These are phyloP conservation scores for Crocuta crocuta DNA, from an alignment of 2,113 vertebrate genomes.

Conservation along the genomic window DNA sequence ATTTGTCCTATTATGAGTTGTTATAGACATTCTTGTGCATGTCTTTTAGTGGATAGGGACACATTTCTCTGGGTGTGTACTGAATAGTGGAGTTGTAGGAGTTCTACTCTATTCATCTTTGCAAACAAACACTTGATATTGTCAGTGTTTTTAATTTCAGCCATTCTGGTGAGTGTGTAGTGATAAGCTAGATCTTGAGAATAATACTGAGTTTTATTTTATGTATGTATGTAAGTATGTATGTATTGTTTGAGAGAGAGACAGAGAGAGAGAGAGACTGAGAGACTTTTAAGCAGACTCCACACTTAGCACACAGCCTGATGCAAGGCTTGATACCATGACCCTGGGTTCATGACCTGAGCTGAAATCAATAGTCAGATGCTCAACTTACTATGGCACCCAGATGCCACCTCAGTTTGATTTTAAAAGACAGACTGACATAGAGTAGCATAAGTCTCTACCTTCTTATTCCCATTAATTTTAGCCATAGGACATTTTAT, in stretches of 20 bases:
- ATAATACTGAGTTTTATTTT: neutral
- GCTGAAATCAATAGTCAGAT: no score
- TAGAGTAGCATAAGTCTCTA: neutral
- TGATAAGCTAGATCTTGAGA: neutral
- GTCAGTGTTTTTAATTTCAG: neutral
- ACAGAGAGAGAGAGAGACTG: no score
- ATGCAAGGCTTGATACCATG: no score
- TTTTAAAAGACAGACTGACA: neutral
- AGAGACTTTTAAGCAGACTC: no score
- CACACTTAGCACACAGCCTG: no score
- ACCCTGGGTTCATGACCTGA: no score
- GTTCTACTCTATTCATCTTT: neutral
- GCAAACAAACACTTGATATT: neutral
- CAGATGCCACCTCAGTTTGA: neutral
- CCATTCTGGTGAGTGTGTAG: neutral
- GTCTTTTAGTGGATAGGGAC: neutral
- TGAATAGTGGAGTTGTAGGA: neutral
- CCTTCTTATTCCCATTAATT: neutral
- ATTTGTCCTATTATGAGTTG: neutral
- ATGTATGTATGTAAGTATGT: neutral
- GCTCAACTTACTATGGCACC: no score
- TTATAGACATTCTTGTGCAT: neutral
- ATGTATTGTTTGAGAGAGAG: no score
- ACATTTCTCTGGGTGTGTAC: neutral
- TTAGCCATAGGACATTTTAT: neutral